Evolutionary conservation across 2,113 vertebrate genomes (phyloP).

Genomic region (Neogale vison): DNA sequence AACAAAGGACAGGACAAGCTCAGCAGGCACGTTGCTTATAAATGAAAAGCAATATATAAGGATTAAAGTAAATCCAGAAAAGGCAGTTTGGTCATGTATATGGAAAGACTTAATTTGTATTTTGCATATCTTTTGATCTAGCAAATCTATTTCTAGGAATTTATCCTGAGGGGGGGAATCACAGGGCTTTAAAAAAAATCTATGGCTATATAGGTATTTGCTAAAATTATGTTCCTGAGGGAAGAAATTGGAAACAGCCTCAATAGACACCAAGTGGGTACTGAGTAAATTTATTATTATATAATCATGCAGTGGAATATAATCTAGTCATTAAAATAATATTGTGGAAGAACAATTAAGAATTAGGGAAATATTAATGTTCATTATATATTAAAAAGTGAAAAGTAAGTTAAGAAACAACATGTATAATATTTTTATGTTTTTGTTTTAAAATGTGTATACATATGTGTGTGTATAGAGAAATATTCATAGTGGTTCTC

Average conservation of each 20-base stretch:
- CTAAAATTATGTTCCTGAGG: conserved; percentile 43
- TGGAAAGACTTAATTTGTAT: conserved; percentile 42
- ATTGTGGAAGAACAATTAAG: conserved; percentile 22
- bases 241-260: conserved; percentile 49
- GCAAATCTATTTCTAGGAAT: conserved; percentile 40
- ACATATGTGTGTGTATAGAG: background rate
- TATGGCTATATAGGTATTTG: conserved; percentile 13
- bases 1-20: conserved; percentile 15
- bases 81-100: conserved; percentile 32
- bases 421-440: background rate
- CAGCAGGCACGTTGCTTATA: background rate
- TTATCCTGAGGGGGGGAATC: conserved; percentile 1
- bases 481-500: background rate
- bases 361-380: conserved; percentile 29
- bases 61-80: background rate
- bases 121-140: conserved; percentile 63
- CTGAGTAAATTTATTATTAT: conserved; percentile 44
- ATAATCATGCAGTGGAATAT: background rate
- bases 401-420: conserved; percentile 38
- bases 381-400: background rate
- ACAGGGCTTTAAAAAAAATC: conserved; percentile 61
- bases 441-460: background rate
- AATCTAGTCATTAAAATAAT: conserved; percentile 47
- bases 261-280: background rate
- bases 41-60: conserved; percentile 4